Conservation (phyloP, 2,888 invertebrate genomes). For the Harpalus rubripes region DNA sequence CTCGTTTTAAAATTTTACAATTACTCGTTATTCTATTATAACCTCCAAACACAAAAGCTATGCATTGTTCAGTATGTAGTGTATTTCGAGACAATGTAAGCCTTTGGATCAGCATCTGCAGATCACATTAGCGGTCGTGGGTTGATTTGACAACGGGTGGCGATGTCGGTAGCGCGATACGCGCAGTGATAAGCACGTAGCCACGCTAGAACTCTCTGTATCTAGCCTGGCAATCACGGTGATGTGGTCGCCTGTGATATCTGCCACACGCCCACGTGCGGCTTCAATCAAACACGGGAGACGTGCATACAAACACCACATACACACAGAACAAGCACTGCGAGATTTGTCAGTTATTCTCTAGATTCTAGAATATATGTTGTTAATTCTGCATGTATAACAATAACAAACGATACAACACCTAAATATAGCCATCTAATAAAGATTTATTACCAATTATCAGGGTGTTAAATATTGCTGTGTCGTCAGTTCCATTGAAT, state of each 20-base stretch:
- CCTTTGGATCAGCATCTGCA: not conserved
- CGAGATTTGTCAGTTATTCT: too few relatives aligned
- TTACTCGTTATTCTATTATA: too few relatives aligned
- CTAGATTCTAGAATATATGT: not conserved
- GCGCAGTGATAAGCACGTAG: slow-evolving; percentile 48
- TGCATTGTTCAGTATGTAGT: not conserved
- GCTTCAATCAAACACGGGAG: not conserved
- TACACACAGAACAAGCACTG: not conserved
- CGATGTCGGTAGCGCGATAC: slow-evolving; percentile 35
- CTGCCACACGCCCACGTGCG: slow-evolving; percentile 28
- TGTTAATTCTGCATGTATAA: too few relatives aligned
- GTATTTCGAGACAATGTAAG: not conserved
- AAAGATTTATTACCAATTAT: too few relatives aligned
- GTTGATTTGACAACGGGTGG: slow-evolving; percentile 29
- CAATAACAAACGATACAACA: too few relatives aligned
- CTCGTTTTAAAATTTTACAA: too few relatives aligned
- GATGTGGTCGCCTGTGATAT: slow-evolving; percentile 12
- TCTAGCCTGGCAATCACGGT: not conserved
- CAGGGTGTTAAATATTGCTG: too few relatives aligned
- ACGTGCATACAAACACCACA: not conserved
- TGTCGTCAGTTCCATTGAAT: too few relatives aligned
- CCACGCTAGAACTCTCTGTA: not conserved
- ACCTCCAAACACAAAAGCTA: too few relatives aligned
- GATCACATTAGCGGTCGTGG: slow-evolving; percentile 3
- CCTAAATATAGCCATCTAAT: too few relatives aligned